These are phyloP conservation scores for Periplaneta americana DNA, from an alignment of 1,140 invertebrate species.

Conservation along the genomic window DNA sequence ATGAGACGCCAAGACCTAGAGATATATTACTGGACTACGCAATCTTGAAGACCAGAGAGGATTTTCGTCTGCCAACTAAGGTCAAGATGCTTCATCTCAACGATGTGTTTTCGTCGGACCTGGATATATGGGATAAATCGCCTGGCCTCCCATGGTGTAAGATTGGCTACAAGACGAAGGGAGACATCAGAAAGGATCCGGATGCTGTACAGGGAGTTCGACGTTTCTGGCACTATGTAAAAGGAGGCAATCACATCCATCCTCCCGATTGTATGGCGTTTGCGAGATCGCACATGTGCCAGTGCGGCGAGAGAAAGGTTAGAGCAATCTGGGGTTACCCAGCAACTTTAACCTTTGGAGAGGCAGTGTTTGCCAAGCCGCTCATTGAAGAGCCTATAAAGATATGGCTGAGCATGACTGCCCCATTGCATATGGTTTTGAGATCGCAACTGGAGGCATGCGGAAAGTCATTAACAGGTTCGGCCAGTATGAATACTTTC, in stretches of 20 bases:
- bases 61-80: not conserved
- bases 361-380: conserved; percentile 14
- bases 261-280: conserved; percentile 6
- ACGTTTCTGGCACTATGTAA: conserved; percentile 9
- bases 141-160: conserved; percentile 16
- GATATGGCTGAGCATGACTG: not conserved
- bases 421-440: conserved; percentile 19
- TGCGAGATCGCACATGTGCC: not conserved
- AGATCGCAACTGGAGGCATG: conserved; percentile 4
- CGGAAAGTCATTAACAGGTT: not conserved
- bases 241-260: not conserved
- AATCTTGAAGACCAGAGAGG: not conserved
- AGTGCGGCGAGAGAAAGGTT: conserved; percentile 2
- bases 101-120: not conserved
- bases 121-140: conserved; percentile 7
- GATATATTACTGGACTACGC: not conserved
- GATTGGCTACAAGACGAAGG: conserved; percentile 14
- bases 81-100: conserved; percentile 12
- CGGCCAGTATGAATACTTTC: not conserved
- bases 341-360: conserved; percentile 14
- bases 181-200: conserved; percentile 1
- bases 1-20: no score
- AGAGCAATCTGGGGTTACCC: conserved; percentile 18
- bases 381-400: conserved; percentile 13
- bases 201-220: conserved; percentile 5